Evolutionary conservation across 2,797 vertebrate species (phyloP).

Genomic region (Coreius guichenoti): DNA sequence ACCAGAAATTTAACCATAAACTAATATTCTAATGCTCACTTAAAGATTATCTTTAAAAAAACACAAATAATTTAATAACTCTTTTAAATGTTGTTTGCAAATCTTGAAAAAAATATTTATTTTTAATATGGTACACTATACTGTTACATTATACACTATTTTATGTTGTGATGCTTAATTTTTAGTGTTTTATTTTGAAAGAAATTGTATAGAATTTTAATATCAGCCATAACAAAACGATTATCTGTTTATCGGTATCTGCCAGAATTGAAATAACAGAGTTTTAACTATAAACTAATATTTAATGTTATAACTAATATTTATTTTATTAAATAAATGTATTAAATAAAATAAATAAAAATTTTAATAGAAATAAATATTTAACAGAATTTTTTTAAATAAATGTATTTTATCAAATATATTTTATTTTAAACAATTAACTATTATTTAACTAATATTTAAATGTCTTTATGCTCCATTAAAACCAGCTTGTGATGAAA

Average conservation of each 20-base stretch:
- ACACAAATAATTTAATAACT: background rate
- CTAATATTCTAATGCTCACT: background rate
- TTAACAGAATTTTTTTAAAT: background rate
- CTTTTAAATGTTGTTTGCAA: background rate
- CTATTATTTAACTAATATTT: background rate
- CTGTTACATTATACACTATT: background rate
- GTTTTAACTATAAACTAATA: too few species aligned
- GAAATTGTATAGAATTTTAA: too few species aligned
- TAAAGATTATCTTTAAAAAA: background rate
- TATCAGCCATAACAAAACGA: too few species aligned
- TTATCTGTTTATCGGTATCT: too few species aligned
- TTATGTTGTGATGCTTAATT: background rate
- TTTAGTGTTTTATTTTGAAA: background rate
- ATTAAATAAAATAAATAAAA: too few species aligned
- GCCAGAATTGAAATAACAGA: too few species aligned
- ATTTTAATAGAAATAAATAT: too few species aligned
- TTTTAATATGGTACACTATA: background rate
- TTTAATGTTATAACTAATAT: background rate
- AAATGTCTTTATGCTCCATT: too few species aligned
- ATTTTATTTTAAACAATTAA: background rate
- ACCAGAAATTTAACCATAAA: too few species aligned
- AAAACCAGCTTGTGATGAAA: background rate
- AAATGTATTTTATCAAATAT: background rate
- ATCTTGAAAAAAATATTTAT: background rate
- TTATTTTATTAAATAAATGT: background rate